Base-by-base conservation (phyloP, 2,888 invertebrate species). In the Litoditis marina region DNA sequence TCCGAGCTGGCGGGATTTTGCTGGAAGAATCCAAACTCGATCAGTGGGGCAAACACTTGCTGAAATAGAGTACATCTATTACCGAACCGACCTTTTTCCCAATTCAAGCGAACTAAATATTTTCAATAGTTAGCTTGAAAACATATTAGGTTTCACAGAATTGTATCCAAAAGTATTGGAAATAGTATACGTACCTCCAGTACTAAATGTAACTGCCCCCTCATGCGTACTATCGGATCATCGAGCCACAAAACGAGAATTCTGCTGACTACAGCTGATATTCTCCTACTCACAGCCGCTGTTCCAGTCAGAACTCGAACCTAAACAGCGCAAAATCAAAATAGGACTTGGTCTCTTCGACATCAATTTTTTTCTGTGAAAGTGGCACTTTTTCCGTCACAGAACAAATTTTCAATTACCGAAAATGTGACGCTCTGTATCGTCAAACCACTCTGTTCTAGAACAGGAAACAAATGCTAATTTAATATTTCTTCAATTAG, bases 31-130 rank as follows among this genome's bases (percentile, higher is more conserved):
- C 77, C 78, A 36, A 77, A 70, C 49, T 94, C 94, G 81, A 94
- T 93, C 83, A 94, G 92, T 0, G 94, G 94, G 19, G 94, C 92
- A 63, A 92, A 89, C 53, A 96, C 87, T 84, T 90, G 90, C 84
- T 92, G 88, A 62, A 94, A 87, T 83, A 60, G 60, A 65, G 46
- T 30, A 39, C 34, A n/a, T 34, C n/a, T n/a, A n/a, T n/a, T n/a
- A n/a, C n/a, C n/a, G n/a, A n/a, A n/a, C n/a, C n/a, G n/a, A n/a
- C n/a, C n/a, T n/a, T n/a, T n/a, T n/a, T n/a, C n/a, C n/a, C n/a
- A n/a, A n/a, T n/a, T n/a, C n/a, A n/a, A n/a, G n/a, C n/a, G n/a
- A n/a, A n/a, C n/a, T n/a, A n/a, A n/a, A n/a, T n/a, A n/a, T n/a
- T n/a, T n/a, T n/a, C n/a, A n/a, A n/a, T n/a, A n/a, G n/a, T n/a